Base-by-base conservation (phyloP, 2,888 invertebrate genomes). In the Oscheius myriophilus region DNA sequence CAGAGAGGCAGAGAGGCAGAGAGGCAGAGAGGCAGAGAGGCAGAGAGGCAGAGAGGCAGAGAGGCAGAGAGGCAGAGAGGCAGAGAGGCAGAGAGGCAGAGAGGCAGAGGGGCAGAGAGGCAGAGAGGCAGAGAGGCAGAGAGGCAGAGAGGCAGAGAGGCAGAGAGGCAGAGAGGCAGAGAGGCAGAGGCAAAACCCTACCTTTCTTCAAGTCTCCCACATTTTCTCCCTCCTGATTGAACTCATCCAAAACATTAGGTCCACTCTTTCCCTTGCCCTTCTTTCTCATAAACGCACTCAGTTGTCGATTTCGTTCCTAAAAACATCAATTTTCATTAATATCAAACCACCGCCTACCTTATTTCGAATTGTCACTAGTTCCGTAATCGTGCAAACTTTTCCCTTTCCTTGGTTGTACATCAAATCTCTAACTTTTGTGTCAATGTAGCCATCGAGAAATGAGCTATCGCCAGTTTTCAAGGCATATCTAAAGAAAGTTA, bases 331-430 rank as follows among this genome's bases (percentile, higher is more conserved):
- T 7, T 45, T 21, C 1, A 3, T 21, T 18, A 39, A 16, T n/a
- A 23, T n/a, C 7, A 23, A 16, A 6, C 33, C 9, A 33, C 3
- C 4, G 3, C 33, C 9, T 33, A 74, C 79, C 86, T 92, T 93
- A 87, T 95, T 95, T 75, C 95, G 89, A 63, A 92, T 88, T 65
- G 94, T 89, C 4, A 96, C 94, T 65, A 96, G 88, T 85, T 94
- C 93, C 0, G 93, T 92, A 80, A 95, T 92, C 0, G 94, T 93
- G 83, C 96, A 92, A 87, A 93, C 92, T 68, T 92, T 92, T 0
- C 96, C 96, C 82, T 91, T 91, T 2, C 96, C 96, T 86, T 92
- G 92, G 87, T 95, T 95, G 88, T 96, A 96, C 18, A 97, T 88
- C 87, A 93, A 95, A 0, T 93, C 93, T 82, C 93, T 92, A n/a